Percentiles rank a stretch among this genome's conserved stretches.
Evolutionary conservation across 2,888 invertebrate species (phyloP).

Genomic region (Bursaphelenchus okinawaensis): DNA sequence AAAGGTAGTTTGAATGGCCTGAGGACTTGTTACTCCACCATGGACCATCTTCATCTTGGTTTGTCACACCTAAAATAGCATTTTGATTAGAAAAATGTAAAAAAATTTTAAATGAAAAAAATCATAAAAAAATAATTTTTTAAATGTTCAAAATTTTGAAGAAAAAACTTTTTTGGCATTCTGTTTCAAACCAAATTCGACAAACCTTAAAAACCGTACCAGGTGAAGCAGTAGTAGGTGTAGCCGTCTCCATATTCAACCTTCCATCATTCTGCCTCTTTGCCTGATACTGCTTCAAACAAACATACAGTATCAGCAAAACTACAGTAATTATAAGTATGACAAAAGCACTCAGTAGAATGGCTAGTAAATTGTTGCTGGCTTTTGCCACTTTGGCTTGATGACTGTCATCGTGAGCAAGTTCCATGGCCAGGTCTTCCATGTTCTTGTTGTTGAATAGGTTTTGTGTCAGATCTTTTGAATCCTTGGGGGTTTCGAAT

Average conservation of each 20-base stretch:
- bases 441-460: constrained; percentile 1
- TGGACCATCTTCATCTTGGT: constrained; percentile 16
- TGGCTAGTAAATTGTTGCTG: constrained; percentile 24
- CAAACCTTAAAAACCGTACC: too few relatives aligned
- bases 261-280: constrained; percentile 10
- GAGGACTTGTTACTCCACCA: constrained; percentile 13
- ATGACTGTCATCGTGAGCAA: not conserved
- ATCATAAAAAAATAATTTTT: too few relatives aligned
- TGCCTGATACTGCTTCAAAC: constrained; percentile 16
- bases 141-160: too few relatives aligned
- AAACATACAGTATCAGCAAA: constrained; percentile 28
- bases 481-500: not conserved
- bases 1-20: constrained; percentile 17
- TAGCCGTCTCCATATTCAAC: constrained; percentile 8
- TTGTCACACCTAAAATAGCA: constrained; percentile 6
- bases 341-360: constrained; percentile 23
- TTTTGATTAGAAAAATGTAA: not conserved
- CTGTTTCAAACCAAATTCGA: too few relatives aligned
- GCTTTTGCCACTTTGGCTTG: not conserved
- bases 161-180: too few relatives aligned
- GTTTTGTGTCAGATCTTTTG: not conserved
- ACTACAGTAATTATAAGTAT: constrained; percentile 24
- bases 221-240: constrained; percentile 7
- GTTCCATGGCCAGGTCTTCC: not conserved
- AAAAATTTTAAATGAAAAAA: too few relatives aligned